phyloP scores from a whole-genome alignment of 2,888 invertebrate species.

The Cantharis nigra region DNA sequence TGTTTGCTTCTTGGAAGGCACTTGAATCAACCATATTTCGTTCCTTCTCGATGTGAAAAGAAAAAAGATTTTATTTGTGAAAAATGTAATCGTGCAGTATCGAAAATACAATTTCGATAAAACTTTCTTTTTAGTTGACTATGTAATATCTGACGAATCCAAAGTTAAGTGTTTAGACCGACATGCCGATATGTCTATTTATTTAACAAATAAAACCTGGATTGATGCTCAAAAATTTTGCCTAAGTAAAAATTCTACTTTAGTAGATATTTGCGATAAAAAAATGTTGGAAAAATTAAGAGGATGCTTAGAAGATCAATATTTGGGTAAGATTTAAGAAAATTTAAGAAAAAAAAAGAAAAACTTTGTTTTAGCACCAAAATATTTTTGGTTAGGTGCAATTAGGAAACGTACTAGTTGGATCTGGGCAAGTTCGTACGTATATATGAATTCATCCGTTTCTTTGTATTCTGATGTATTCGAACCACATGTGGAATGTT shows the following conservation, averaged over 20 bases:
- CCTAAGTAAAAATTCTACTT: not conserved
- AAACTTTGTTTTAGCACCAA: slow-evolving; percentile 6
- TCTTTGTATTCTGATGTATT: not conserved
- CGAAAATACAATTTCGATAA: no score
- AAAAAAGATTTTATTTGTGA: no score
- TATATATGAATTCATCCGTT: not conserved
- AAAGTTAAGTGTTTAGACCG: not conserved
- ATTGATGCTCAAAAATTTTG: not conserved
- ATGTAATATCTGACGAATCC: not conserved
- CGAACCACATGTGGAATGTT: not conserved
- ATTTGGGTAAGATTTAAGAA: not conserved
- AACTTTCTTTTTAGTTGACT: no score
- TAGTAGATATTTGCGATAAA: not conserved
- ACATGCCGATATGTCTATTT: not conserved
- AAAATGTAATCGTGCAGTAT: no score
- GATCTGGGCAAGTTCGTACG: not conserved
- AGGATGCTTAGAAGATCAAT: not conserved
- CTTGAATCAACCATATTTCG: no score
- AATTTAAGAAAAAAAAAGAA: no score
- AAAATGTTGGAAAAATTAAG: not conserved
- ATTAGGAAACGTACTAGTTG: not conserved
- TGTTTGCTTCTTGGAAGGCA: no score
- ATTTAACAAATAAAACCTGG: slow-evolving; percentile 1
- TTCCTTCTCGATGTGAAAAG: no score
- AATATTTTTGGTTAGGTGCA: slow-evolving; percentile 10